phyloP scores from a whole-genome alignment of 2,888 invertebrate species.

The Drosophila barbarae region DNA sequence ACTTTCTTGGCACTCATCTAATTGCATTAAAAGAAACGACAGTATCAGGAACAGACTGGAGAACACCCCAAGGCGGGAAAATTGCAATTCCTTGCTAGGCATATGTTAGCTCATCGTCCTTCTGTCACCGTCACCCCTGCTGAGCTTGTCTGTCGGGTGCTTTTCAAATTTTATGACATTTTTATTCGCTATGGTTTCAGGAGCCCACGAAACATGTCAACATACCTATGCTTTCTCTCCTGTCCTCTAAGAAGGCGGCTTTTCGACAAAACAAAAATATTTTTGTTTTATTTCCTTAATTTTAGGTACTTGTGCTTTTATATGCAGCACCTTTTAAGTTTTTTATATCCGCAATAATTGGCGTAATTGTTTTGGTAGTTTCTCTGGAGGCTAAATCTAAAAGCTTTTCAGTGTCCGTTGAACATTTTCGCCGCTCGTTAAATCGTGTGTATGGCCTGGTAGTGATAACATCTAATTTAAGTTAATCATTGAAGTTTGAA shows the following conservation, averaged over 20 bases:
- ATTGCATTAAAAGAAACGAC: constrained; percentile 42
- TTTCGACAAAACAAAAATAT: constrained; percentile 51
- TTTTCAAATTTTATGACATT: constrained; percentile 75
- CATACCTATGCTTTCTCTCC: constrained; percentile 46
- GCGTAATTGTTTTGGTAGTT: constrained; percentile 70
- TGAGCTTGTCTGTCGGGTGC: constrained; percentile 51
- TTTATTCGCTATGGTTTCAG: constrained; percentile 59
- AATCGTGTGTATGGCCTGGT: no score
- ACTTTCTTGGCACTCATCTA: constrained; percentile 61
- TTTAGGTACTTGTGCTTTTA: constrained; percentile 36
- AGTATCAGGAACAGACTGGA: constrained; percentile 11
- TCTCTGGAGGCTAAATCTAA: constrained; percentile 40
- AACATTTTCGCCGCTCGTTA: neutral
- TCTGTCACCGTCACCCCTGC: constrained; percentile 22
- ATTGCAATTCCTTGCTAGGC: constrained; percentile 59
- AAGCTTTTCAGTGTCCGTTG: constrained; percentile 60
- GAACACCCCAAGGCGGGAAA: constrained; percentile 36
- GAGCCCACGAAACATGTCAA: constrained; percentile 41
- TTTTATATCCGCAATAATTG: constrained; percentile 66
- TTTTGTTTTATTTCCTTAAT: constrained; percentile 45
- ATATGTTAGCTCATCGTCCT: constrained; percentile 51
- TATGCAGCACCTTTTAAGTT: constrained; percentile 59
- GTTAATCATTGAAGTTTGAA: no score
- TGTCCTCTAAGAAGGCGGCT: constrained; percentile 42
- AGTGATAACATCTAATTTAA: no score